Conservation (phyloP, 2,113 vertebrate species). For the Tetrax tetrax region DNA sequence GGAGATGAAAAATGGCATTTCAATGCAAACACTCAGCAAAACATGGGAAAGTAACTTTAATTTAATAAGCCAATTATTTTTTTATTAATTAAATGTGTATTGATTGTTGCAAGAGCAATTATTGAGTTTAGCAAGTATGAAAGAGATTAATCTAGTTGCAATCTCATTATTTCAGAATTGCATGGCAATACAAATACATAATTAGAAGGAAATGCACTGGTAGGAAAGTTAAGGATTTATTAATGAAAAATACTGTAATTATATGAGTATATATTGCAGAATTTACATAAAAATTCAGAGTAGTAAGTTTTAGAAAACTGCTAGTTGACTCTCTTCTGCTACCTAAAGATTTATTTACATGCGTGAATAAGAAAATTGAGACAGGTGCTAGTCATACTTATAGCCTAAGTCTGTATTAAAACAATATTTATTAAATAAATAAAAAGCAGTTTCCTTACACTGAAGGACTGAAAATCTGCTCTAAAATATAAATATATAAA, state of each 20-base stretch:
- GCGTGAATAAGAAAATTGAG: background rate
- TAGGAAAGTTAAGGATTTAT: conserved; percentile 54
- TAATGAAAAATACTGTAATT: conserved; percentile 2
- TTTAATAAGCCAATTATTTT: conserved; percentile 72
- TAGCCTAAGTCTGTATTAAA: background rate
- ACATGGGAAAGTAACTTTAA: conserved; percentile 59
- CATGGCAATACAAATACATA: conserved; percentile 60
- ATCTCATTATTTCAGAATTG: conserved; percentile 73
- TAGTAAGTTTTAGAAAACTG: background rate
- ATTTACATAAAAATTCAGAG: background rate
- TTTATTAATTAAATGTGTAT: conserved; percentile 73
- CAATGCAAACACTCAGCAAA: conserved; percentile 45
- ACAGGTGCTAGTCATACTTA: background rate
- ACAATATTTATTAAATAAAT: background rate
- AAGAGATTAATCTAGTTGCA: conserved; percentile 74
- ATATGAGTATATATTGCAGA: background rate
- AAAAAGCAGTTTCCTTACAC: background rate
- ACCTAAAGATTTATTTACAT: background rate
- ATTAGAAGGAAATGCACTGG: conserved; percentile 52
- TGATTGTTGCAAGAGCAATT: conserved; percentile 72
- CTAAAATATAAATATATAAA: background rate
- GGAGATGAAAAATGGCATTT: conserved; percentile 30
- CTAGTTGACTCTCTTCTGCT: background rate
- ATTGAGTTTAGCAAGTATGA: conserved; percentile 66
- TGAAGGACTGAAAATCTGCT: background rate